Evolutionary conservation across 2,888 invertebrate genomes (phyloP).

Genomic region (Melikaiella ostensackeni): DNA sequence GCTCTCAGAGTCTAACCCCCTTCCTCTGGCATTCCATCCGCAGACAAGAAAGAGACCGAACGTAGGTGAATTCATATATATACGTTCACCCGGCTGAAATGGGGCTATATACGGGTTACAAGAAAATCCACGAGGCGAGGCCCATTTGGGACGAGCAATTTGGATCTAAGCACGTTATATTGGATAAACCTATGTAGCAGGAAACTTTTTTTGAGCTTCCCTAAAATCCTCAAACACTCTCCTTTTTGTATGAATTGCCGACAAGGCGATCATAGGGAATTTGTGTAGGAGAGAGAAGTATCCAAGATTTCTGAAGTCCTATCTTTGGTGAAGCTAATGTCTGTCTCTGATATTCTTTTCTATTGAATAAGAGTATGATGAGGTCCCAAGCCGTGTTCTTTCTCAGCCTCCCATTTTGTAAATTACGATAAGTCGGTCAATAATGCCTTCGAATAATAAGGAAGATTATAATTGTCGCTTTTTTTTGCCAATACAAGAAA

Average conservation of each 20-base stretch:
- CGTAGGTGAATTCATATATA: constrained; percentile 56
- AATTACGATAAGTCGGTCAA: no score
- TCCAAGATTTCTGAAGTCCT: no score
- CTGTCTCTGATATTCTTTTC: no score
- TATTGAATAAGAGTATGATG: no score
- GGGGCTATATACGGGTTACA: constrained; percentile 69
- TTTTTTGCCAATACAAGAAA: no score
- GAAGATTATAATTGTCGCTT: no score
- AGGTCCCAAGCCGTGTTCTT: no score
- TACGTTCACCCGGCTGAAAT: constrained; percentile 62
- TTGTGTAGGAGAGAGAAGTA: not conserved
- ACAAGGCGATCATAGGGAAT: constrained; percentile 19
- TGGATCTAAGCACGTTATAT: constrained; percentile 57
- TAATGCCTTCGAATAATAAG: no score
- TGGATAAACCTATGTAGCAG: constrained; percentile 2
- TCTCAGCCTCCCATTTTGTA: no score
- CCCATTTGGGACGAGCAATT: constrained; percentile 70
- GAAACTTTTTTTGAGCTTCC: constrained; percentile 25
- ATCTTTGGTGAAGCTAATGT: no score
- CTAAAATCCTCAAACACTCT: constrained; percentile 9
- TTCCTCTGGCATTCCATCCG: constrained; percentile 13
- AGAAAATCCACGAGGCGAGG: constrained; percentile 65
- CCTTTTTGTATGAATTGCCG: constrained; percentile 30
- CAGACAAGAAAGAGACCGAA: constrained; percentile 36
- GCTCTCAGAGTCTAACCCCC: constrained; percentile 20